A percentile compares a stretch with the other conserved stretches of the same genome.
Evolutionary conservation across 1,140 invertebrate species (phyloP).

Genomic region (Psix sp.): DNA sequence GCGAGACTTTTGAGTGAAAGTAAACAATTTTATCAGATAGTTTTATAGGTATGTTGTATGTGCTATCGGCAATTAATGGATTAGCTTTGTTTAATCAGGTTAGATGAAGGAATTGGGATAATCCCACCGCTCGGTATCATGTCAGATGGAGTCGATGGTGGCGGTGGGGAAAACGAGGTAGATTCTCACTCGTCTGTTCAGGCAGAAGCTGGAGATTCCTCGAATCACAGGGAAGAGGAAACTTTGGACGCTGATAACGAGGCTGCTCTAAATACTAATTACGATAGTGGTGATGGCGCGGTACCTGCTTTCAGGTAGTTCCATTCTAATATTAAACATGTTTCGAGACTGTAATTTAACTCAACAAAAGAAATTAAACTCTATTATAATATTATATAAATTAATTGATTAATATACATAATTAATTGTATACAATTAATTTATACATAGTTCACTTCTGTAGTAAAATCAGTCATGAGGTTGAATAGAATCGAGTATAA

Average conservation of each 20-base stretch:
- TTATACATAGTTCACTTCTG: too few species aligned
- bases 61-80: background rate
- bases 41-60: background rate
- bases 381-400: too few species aligned
- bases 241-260: constrained; percentile 72
- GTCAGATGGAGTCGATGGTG: constrained; percentile 75
- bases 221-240: constrained; percentile 72
- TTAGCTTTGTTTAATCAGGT: constrained; percentile 53
- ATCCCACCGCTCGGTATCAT: constrained; percentile 69
- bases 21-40: background rate
- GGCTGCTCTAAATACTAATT: constrained; percentile 80
- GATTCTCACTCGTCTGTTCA: constrained; percentile 75
- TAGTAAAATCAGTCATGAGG: too few species aligned
- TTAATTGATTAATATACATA: too few species aligned
- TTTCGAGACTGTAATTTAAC: too few species aligned
- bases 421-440: too few species aligned
- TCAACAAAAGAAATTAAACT: too few species aligned
- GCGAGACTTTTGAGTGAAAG: too few species aligned
- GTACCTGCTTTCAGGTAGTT: constrained; percentile 76
- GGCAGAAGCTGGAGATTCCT: constrained; percentile 69
- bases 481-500: too few species aligned
- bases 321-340: too few species aligned
- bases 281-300: constrained; percentile 79
- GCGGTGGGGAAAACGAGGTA: constrained; percentile 76
- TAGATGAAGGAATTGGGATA: constrained; percentile 68